Conservation (phyloP, 2,797 vertebrate genomes). For the Pseudochaenichthys georgianus region DNA sequence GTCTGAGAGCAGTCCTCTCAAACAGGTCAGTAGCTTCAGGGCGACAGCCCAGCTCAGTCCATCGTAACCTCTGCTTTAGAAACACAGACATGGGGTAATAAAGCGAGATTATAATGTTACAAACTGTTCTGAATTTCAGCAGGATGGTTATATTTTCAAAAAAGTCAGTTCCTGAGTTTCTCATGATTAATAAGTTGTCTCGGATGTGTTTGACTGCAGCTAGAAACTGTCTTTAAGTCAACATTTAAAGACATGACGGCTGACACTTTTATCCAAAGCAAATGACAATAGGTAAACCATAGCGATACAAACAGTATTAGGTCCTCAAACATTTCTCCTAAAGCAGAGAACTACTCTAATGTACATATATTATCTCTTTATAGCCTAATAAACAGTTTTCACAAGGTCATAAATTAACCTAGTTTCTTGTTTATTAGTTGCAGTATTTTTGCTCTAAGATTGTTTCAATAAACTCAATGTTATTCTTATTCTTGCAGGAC, state of each 20-base stretch:
- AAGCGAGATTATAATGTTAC: neutral
- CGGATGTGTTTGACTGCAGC: neutral
- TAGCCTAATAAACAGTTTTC: no score
- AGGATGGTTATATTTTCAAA: neutral
- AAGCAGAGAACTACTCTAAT: neutral
- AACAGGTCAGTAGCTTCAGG: constrained; percentile 27
- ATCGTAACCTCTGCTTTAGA: constrained; percentile 65
- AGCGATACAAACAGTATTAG: no score
- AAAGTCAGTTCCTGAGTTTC: neutral
- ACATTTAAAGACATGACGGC: neutral
- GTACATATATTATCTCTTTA: neutral
- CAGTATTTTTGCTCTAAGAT: neutral
- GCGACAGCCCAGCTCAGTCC: constrained; percentile 59
- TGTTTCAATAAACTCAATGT: neutral
- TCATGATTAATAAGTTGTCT: neutral
- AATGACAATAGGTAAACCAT: no score
- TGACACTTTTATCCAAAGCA: no score
- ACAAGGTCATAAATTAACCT: neutral
- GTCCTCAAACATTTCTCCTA: neutral
- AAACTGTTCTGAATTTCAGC: neutral
- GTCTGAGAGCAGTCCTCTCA: neutral
- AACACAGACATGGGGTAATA: constrained; percentile 1
- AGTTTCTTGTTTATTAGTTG: neutral
- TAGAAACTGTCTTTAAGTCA: neutral
- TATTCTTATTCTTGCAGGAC: neutral